A percentile compares a stretch with the other conserved stretches of the same genome.
Evolutionary conservation across 2,888 invertebrate genomes (phyloP).

Genomic region (Orchesella flavescens): DNA sequence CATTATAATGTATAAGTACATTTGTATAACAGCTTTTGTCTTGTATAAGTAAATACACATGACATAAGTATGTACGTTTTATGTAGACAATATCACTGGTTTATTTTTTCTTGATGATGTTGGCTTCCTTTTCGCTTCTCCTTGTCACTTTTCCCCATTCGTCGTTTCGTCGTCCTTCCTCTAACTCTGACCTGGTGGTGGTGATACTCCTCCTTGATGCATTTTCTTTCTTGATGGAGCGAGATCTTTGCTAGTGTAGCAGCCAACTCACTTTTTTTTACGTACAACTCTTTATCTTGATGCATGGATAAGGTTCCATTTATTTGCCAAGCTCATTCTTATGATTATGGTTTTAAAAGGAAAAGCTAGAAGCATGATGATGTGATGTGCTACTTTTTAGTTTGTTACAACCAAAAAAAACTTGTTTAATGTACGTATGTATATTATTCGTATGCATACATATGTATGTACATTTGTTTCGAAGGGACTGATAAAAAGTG

Average conservation of each 20-base stretch:
- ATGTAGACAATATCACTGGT: constrained; percentile 1
- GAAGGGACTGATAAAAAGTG: constrained; percentile 10
- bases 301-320: neutral
- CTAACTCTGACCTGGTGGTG: too few relatives aligned
- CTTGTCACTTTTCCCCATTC: constrained; percentile 5
- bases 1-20: constrained; percentile 3
- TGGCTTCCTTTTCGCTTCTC: constrained; percentile 25
- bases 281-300: neutral
- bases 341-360: constrained; percentile 6
- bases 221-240: neutral
- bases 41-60: neutral
- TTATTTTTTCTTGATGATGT: constrained; percentile 20
- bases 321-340: neutral
- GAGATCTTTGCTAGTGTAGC: neutral
- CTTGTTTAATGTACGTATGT: neutral
- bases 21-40: constrained; percentile 8
- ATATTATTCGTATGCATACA: neutral
- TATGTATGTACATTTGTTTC: neutral
- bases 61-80: neutral
- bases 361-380: neutral
- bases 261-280: neutral
- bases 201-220: too few relatives aligned
- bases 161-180: neutral
- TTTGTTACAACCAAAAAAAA: neutral
- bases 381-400: constrained; percentile 3